phyloP scores from a whole-genome alignment of 2,797 vertebrate genomes.

The Fringilla coelebs region DNA sequence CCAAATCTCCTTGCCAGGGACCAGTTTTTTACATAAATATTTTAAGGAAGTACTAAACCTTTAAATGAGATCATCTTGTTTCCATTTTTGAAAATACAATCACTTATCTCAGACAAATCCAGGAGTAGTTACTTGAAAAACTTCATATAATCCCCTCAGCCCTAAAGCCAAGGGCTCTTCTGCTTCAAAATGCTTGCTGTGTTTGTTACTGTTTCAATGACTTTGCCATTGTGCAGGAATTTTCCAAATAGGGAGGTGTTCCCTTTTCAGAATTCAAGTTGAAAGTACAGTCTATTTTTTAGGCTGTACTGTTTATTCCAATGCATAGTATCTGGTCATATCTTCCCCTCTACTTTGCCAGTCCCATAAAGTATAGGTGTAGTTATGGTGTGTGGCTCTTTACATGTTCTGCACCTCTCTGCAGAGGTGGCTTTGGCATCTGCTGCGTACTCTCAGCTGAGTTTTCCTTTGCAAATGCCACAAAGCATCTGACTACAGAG shows the following conservation, averaged over 20 bases:
- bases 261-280: neutral
- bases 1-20: neutral
- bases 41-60: neutral
- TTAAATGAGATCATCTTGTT: neutral
- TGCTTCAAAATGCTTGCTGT: neutral
- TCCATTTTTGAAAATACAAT: neutral
- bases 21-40: neutral
- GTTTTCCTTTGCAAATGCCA: conserved; percentile 30
- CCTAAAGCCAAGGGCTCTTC: neutral
- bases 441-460: neutral
- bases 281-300: conserved; percentile 26
- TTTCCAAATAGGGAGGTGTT: neutral
- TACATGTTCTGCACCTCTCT: conserved; percentile 18
- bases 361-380: neutral
- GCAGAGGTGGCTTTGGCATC: neutral
- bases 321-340: neutral
- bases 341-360: neutral
- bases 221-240: conserved; percentile 5
- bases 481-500: neutral
- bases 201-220: neutral
- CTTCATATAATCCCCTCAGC: neutral
- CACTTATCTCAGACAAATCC: neutral
- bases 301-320: neutral
- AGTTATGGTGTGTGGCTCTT: neutral
- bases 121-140: neutral